phyloP scores from a whole-genome alignment of 1,140 invertebrate genomes.

The Lasioglossum albipes region DNA sequence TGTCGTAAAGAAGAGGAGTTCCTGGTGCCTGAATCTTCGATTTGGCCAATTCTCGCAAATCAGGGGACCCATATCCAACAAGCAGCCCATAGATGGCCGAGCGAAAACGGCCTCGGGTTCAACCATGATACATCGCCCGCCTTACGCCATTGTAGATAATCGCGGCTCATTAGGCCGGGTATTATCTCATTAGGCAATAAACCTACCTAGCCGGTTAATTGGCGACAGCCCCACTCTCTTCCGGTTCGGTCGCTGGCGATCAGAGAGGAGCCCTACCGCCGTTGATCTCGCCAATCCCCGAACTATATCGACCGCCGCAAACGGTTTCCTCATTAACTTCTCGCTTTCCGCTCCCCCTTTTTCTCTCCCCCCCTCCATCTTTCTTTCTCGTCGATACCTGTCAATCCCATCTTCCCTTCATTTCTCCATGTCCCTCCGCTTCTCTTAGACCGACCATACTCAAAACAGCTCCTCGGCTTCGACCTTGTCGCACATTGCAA shows the following conservation, averaged over 20 bases:
- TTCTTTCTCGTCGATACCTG: constrained; percentile 1
- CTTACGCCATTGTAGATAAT: constrained; percentile 66
- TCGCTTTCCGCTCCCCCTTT: constrained; percentile 26
- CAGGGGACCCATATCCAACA: not conserved
- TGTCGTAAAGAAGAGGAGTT: not conserved
- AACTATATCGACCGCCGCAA: constrained; percentile 62
- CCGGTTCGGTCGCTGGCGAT: constrained; percentile 55
- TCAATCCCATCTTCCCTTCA: constrained; percentile 5
- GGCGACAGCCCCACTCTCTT: constrained; percentile 63
- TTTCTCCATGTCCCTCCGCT: not conserved
- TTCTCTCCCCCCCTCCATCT: constrained; percentile 5
- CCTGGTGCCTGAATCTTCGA: not conserved
- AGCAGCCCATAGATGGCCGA: not conserved
- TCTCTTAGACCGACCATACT: no score
- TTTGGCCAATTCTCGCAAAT: not conserved
- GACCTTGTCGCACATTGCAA: no score
- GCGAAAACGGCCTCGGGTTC: constrained; percentile 21
- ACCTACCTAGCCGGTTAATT: constrained; percentile 72
- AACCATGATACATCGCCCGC: constrained; percentile 35
- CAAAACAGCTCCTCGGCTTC: not conserved
- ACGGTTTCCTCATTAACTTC: constrained; percentile 71
- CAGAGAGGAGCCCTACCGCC: constrained; percentile 52
- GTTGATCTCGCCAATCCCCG: constrained; percentile 63
- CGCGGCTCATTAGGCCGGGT: constrained; percentile 70
- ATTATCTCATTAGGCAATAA: constrained; percentile 77